Percentiles rank a stretch among this genome's conserved stretches.
Evolutionary conservation across 2,888 invertebrate species (phyloP).

Genomic region (Apamea monoglypha): DNA sequence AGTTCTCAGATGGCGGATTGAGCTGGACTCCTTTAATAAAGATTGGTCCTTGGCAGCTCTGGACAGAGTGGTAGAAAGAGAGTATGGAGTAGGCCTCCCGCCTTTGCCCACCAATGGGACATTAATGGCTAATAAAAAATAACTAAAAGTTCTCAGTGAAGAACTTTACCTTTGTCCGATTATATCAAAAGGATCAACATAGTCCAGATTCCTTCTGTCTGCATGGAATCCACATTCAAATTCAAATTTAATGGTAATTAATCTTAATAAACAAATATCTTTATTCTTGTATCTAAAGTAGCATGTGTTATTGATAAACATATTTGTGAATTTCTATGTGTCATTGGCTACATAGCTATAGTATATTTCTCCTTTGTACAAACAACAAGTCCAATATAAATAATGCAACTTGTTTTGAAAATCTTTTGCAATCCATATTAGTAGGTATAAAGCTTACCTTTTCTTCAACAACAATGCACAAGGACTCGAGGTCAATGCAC

Average conservation of each 20-base stretch:
- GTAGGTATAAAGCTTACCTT: constrained; percentile 90
- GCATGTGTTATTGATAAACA: not conserved
- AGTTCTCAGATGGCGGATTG: too few relatives aligned
- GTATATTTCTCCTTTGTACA: not conserved
- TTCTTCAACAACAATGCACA: constrained; percentile 98
- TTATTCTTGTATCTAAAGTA: not conserved
- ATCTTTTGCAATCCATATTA: constrained; percentile 17
- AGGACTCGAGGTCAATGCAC: constrained; percentile 97
- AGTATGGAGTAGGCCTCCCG: too few relatives aligned
- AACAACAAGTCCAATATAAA: not conserved
- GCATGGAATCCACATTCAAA: not conserved
- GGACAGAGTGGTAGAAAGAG: too few relatives aligned
- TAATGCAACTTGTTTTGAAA: constrained; percentile 27
- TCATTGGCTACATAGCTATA: not conserved
- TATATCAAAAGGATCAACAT: not conserved
- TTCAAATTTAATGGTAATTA: not conserved
- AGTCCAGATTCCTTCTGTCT: not conserved
- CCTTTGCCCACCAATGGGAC: too few relatives aligned
- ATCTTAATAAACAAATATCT: too few relatives aligned
- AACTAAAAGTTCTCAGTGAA: not conserved
- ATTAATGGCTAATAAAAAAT: too few relatives aligned
- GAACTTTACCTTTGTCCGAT: not conserved
- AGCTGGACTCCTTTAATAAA: too few relatives aligned
- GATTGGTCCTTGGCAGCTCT: too few relatives aligned
- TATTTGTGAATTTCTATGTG: not conserved